Evolutionary conservation across 2,888 invertebrate species (phyloP).

Genomic region (Campoplex nolae): DNA sequence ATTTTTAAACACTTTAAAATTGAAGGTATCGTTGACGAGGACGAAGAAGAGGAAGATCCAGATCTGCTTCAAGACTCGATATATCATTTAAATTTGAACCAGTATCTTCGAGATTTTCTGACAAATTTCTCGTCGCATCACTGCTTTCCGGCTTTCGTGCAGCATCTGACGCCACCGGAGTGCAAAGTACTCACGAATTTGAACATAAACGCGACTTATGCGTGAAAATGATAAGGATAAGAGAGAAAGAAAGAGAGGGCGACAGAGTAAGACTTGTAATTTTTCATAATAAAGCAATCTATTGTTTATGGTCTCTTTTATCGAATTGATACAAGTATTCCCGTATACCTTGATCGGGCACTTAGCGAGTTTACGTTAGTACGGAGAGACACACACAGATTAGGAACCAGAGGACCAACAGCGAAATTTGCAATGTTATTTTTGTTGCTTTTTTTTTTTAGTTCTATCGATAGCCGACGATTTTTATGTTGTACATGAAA

Average conservation of each 20-base stretch:
- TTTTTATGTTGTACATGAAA: constrained; percentile 15
- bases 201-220: constrained; percentile 76
- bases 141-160: constrained; percentile 87
- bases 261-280: constrained; percentile 63
- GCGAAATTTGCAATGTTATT: constrained; percentile 36
- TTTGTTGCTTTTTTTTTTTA: constrained; percentile 26
- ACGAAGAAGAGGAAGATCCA: constrained; percentile 85
- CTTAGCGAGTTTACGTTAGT: constrained; percentile 41
- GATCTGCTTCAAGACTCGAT: constrained; percentile 88
- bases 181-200: constrained; percentile 84
- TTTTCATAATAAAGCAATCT: constrained; percentile 76
- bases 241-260: constrained; percentile 19
- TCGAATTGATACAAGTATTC: constrained; percentile 55
- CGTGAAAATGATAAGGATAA: constrained; percentile 65
- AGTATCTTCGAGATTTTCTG: constrained; percentile 88
- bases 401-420: constrained; percentile 63
- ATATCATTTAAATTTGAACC: constrained; percentile 87
- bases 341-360: constrained; percentile 37
- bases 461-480: constrained; percentile 52
- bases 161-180: constrained; percentile 87
- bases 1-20: not conserved
- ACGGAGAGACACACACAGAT: constrained; percentile 50
- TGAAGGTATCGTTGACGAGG: constrained; percentile 70
- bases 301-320: constrained; percentile 66
- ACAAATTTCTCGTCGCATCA: constrained; percentile 88